Base-by-base conservation (phyloP, 2,113 vertebrate genomes). In the Alethe castanea region DNA sequence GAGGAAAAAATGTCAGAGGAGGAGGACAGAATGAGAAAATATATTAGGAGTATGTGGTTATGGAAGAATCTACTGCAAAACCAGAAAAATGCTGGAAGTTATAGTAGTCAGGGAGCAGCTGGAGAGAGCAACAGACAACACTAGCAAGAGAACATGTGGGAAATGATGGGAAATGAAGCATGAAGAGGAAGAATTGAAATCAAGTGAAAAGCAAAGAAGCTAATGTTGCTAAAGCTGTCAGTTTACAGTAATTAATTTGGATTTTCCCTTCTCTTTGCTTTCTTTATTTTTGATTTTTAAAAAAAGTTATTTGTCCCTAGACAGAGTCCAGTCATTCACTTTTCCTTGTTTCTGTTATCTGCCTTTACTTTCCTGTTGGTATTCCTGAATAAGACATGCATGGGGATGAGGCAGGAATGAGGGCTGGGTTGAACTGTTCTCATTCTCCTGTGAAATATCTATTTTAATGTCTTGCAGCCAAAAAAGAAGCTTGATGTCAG, bases 161-260 rank as follows among this genome's bases (percentile, higher is more conserved):
- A 81, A 92, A 67, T 40, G 12, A 62, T 6, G 40, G 59, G 50
- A 89, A 44, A 74, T 83, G 78, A 72, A 81, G 82, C 90, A 81
- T 71, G 64, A 95, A 92, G 71, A 94, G 60, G 50, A 92, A 59
- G 69, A 88, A 84, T 44, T 89, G 64, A 86, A 92, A 94, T 47
- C 42, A 47, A 72, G 42, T 44, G 66, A 66, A 87, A 96, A 85
- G 67, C 87, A 61, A 59, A 59, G 59, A 90, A 81, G 56, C 45
- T 69, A 38, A 5, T 57, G 64, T 36, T 6, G 13, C 87, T 59
- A 57, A 65, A 83, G 67, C 67, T 78, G 69, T 57, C 52, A 38
- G n/a, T 88, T 81, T 61, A 31, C 42, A 56, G 40, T 38, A 11
- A 29, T 65, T 81, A 23, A 79, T 90, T 76, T 60, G 40, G 28